phyloP scores from a whole-genome alignment of 2,797 vertebrate species.

The Tapirus indicus region DNA sequence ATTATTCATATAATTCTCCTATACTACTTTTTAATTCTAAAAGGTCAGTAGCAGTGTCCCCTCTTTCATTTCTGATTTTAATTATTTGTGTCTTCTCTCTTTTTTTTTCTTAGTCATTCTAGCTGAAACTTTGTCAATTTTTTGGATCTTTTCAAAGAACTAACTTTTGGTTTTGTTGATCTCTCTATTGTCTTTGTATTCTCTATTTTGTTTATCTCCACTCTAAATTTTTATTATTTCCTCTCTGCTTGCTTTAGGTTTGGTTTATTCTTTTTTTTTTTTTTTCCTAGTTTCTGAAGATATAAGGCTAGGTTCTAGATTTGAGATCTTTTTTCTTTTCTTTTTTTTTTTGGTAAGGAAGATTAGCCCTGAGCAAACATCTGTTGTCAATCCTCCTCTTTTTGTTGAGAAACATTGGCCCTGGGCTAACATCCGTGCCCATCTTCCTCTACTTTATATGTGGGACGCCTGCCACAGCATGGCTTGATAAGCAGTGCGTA shows the following conservation, averaged over 20 bases:
- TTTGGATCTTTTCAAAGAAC: neutral
- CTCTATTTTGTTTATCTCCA: neutral
- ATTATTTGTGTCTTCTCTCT: neutral
- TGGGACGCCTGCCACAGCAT: too few species aligned
- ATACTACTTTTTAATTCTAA: neutral
- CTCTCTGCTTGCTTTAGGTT: neutral
- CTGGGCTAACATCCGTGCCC: too few species aligned
- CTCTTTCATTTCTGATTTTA: neutral
- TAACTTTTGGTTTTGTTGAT: neutral
- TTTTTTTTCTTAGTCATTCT: neutral
- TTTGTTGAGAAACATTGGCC: too few species aligned
- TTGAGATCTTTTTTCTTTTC: neutral
- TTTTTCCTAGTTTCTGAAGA: neutral
- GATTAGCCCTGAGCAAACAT: too few species aligned
- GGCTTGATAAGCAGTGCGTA: too few species aligned
- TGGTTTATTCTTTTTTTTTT: neutral
- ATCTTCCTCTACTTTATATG: too few species aligned
- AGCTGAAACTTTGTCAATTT: neutral
- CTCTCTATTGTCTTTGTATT: neutral
- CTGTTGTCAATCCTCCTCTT: too few species aligned
- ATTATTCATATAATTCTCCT: neutral
- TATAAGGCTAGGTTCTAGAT: neutral
- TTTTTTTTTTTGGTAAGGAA: too few species aligned
- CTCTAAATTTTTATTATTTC: neutral
- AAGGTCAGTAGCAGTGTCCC: neutral